A percentile compares a stretch with the other conserved stretches of the same genome.
phyloP scores from a whole-genome alignment of 2,888 invertebrate genomes.

The Meteorus cinctellus region DNA sequence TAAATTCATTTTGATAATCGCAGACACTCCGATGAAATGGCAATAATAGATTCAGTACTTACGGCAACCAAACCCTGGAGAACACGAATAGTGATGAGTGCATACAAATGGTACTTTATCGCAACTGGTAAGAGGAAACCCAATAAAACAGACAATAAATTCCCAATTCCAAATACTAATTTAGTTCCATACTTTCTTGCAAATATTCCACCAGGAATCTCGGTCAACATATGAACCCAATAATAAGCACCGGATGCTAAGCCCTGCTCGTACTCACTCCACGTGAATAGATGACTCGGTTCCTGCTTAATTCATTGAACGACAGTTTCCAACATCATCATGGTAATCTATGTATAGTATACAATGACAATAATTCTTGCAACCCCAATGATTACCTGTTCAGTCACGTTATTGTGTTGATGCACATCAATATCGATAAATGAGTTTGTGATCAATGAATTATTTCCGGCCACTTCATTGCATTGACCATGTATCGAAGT shows the following conservation, averaged over 20 bases:
- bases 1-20: not conserved
- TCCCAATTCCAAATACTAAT: slow-evolving; percentile 79
- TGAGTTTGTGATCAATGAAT: not conserved
- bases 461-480: not conserved
- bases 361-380: not conserved
- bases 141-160: slow-evolving; percentile 78
- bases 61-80: slow-evolving; percentile 81
- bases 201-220: slow-evolving; percentile 81
- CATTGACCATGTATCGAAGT: slow-evolving; percentile 11
- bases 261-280: slow-evolving; percentile 79
- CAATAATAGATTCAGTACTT: slow-evolving; percentile 39
- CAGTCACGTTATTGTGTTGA: not conserved
- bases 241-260: slow-evolving; percentile 79
- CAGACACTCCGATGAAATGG: not conserved
- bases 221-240: slow-evolving; percentile 81
- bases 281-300: slow-evolving; percentile 57
- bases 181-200: slow-evolving; percentile 81
- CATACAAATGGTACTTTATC: slow-evolving; percentile 75
- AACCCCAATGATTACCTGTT: no score
- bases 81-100: slow-evolving; percentile 77
- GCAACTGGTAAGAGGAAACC: slow-evolving; percentile 79
- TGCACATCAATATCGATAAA: not conserved
- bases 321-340: not conserved
- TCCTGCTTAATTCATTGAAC: not conserved
- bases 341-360: no score